phyloP scores from a whole-genome alignment of 2,888 invertebrate genomes.

The Orchestes rusci region DNA sequence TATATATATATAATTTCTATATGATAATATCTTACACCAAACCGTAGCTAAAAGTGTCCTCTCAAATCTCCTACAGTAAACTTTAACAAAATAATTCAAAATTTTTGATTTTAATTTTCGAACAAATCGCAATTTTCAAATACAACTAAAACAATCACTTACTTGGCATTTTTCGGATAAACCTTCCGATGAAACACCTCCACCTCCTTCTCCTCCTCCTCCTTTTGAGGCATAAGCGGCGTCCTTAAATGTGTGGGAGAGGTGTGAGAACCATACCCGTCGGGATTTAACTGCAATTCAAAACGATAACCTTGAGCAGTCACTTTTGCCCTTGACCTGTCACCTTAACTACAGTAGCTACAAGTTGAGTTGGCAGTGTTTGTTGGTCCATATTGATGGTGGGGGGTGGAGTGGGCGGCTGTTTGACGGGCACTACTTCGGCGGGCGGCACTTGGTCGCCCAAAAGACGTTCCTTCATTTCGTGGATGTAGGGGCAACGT shows the following conservation, averaged over 20 bases:
- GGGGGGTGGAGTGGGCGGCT: constrained; percentile 40
- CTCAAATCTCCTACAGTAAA: too few species aligned
- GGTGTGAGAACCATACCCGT: constrained; percentile 80
- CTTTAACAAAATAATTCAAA: too few species aligned
- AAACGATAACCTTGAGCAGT: constrained; percentile 4
- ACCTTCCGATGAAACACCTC: constrained; percentile 52
- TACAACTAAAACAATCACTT: constrained; percentile 46
- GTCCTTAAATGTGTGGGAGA: constrained; percentile 65
- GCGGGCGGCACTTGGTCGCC: constrained; percentile 62
- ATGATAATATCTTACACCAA: too few species aligned
- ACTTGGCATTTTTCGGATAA: constrained; percentile 87
- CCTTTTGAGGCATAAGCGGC: constrained; percentile 64
- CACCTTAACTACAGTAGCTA: constrained; percentile 86
- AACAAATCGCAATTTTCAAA: too few species aligned
- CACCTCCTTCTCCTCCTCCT: constrained; percentile 61
- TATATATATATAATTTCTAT: too few species aligned
- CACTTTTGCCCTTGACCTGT: background rate
- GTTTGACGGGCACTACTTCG: constrained; percentile 49
- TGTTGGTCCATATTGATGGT: constrained; percentile 44
- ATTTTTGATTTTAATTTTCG: too few species aligned
- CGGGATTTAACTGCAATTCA: constrained; percentile 67
- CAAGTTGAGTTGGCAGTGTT: constrained; percentile 50
- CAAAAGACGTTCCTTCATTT: constrained; percentile 87
- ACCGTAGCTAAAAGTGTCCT: too few species aligned
- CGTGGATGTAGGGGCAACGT: constrained; percentile 87